Base-by-base conservation (phyloP, 2,888 invertebrate species). In the Cosmia pyralina region DNA sequence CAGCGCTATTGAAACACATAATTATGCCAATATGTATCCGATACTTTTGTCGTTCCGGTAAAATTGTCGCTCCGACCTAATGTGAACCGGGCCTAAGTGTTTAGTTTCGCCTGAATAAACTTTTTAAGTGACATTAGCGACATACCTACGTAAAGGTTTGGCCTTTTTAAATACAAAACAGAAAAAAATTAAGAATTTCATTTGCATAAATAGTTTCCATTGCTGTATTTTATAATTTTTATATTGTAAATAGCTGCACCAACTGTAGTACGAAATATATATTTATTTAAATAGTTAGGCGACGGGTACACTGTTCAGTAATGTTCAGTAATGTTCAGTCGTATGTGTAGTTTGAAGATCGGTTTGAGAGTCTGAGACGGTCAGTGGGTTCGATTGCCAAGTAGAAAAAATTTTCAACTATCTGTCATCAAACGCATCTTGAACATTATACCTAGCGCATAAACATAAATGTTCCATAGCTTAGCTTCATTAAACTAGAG, bases 91-190 rank as follows among this genome's bases (percentile, higher is more conserved):
- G 28, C 28, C 28, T 28, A 28, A 72, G 28, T 48, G 38, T 65
- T 71, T 62, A 22, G 53, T 59, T 59, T 46, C 46, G 22, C 10
- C 19, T 68, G 41, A 50, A 59, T 53, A 53, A 46, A 6, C 19
- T 62, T n/a, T 50, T 52, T 11, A 66, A 50, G 7, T 44, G 15
- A 28, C 10, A 3, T 48, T 13, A 28, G 28, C 28, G 28, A 28
- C 3, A 28, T 38, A 38, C 0, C 6, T n/a, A 34, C 7, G 22
- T 22, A 17, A 28, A 11, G 2, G 46, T 13, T 46, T 52, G 13
- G 8, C 52, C 38, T 64, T 64, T 59, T 22, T 11, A 11, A 46
- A 48, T 22, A 22, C 11, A 38, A 22, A 22, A 69, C 5, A 17
- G 44, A 53, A 17, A 53, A 17, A 65, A 3, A n/a, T 41, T 11